phyloP scores from a whole-genome alignment of 2,797 vertebrate genomes.

The Staurois parvus region DNA sequence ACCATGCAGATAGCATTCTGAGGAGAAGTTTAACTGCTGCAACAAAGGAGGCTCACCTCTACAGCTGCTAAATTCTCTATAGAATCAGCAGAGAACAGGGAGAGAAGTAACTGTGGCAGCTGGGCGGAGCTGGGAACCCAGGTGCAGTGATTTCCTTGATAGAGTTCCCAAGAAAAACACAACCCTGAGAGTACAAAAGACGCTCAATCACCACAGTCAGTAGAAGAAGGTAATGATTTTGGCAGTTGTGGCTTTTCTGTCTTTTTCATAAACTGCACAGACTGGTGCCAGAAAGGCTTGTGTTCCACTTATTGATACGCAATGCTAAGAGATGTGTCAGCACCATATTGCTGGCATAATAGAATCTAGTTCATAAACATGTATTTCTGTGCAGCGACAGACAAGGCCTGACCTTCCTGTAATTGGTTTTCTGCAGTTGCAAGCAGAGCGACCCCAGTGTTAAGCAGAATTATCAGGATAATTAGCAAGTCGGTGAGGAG shows the following conservation, averaged over 20 bases:
- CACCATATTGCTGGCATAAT: constrained; percentile 35
- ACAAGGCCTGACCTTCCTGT: constrained; percentile 50
- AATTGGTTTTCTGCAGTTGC: constrained; percentile 58
- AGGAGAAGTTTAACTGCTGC: too few relatives aligned
- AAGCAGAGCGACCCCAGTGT: constrained; percentile 46
- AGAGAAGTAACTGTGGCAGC: too few relatives aligned
- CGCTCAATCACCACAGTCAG: not conserved
- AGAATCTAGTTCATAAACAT: constrained; percentile 47
- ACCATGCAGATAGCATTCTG: too few relatives aligned
- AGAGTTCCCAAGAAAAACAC: too few relatives aligned
- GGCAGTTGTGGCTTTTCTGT: not conserved
- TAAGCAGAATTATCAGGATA: constrained; percentile 58
- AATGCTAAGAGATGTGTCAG: constrained; percentile 34
- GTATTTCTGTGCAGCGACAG: constrained; percentile 48
- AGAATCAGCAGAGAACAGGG: too few relatives aligned
- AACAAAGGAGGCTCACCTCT: too few relatives aligned
- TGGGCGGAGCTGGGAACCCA: too few relatives aligned
- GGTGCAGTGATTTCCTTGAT: too few relatives aligned
- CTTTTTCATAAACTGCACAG: not conserved
- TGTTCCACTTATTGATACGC: not conserved
- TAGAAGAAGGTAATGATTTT: not conserved
- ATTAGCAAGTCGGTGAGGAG: constrained; percentile 50
- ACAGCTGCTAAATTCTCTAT: too few relatives aligned
- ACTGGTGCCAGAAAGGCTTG: not conserved
- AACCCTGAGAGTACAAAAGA: too few relatives aligned